Conservation (phyloP, 2,113 vertebrate genomes). For the Phyllostomus discolor region DNA sequence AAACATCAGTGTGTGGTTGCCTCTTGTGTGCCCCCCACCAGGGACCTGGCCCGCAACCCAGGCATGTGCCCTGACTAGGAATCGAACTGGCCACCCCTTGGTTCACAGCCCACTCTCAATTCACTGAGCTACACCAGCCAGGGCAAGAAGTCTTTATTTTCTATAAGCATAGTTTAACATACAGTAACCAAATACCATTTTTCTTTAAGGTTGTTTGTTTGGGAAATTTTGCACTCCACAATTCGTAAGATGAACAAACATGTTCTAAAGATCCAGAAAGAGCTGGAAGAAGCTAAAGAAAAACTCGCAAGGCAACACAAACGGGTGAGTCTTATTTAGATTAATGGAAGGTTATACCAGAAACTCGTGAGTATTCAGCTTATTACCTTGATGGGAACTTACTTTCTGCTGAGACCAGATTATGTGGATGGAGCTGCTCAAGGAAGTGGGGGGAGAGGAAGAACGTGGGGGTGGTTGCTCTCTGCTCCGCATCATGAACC, state of each 20-base stretch:
- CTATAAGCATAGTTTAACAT: not conserved
- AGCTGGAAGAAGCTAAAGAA: conserved; percentile 95
- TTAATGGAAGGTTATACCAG: not conserved
- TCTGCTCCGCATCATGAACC: not conserved
- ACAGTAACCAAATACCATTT: conserved; percentile 8
- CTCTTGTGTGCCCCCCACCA: too few relatives aligned
- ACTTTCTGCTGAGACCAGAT: not conserved
- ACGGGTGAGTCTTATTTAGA: conserved; percentile 72
- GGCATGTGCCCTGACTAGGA: too few relatives aligned
- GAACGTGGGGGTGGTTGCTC: too few relatives aligned
- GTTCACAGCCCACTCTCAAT: too few relatives aligned
- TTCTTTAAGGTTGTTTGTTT: conserved; percentile 90
- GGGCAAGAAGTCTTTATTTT: not conserved
- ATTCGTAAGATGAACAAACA: conserved; percentile 99
- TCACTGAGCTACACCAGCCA: too few relatives aligned
- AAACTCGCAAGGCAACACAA: conserved; percentile 95
- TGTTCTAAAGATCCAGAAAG: conserved; percentile 96
- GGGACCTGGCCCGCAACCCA: too few relatives aligned
- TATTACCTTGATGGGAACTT: not conserved
- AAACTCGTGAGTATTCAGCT: not conserved
- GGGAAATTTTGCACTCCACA: conserved; percentile 98
- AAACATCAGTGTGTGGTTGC: too few relatives aligned
- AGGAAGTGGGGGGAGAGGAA: not conserved
- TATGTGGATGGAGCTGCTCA: not conserved
- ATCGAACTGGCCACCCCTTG: too few relatives aligned